A percentile compares a stretch with the other conserved stretches of the same genome.
Evolutionary conservation across 2,888 invertebrate genomes (phyloP).

Genomic region (Drosophila pseudotalamancana): DNA sequence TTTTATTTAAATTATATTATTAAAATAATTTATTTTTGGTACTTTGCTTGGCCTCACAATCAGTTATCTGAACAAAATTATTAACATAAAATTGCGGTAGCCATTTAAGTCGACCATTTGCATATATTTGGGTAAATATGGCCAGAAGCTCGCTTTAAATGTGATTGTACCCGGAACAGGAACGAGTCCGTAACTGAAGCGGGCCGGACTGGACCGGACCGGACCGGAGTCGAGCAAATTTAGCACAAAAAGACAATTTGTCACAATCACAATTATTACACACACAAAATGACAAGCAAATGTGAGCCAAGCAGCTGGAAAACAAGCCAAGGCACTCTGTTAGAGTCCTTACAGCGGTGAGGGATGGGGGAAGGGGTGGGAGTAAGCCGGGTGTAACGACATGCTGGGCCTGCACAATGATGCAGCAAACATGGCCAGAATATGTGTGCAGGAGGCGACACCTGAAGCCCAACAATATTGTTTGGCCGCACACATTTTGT

Average conservation of each 20-base stretch:
- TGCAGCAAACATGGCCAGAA: constrained; percentile 62
- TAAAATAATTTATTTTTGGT: too few relatives aligned
- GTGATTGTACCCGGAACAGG: constrained; percentile 5
- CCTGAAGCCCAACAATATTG: constrained; percentile 18
- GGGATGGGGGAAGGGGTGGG: too few relatives aligned
- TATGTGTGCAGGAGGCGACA: constrained; percentile 34
- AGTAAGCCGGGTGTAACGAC: constrained; percentile 12
- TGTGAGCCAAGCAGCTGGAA: constrained; percentile 69
- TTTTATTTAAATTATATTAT: too few relatives aligned
- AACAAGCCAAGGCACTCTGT: constrained; percentile 52
- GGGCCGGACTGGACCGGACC: too few relatives aligned
- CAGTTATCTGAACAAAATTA: constrained; percentile 19
- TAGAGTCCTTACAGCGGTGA: too few relatives aligned
- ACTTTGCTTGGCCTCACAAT: constrained; percentile 16
- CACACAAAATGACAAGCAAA: constrained; percentile 66
- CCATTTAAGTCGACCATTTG: constrained; percentile 44
- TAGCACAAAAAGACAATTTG: constrained; percentile 63
- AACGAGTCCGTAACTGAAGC: neutral
- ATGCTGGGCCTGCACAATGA: constrained; percentile 51
- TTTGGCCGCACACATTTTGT: constrained; percentile 51
- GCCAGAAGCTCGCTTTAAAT: constrained; percentile 35
- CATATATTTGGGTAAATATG: constrained; percentile 38
- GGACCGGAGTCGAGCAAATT: constrained; percentile 30
- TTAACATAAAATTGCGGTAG: constrained; percentile 37
- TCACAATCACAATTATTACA: constrained; percentile 77